Base-by-base conservation (phyloP, 1,140 invertebrate genomes). In the Drosophila sturtevanti region DNA sequence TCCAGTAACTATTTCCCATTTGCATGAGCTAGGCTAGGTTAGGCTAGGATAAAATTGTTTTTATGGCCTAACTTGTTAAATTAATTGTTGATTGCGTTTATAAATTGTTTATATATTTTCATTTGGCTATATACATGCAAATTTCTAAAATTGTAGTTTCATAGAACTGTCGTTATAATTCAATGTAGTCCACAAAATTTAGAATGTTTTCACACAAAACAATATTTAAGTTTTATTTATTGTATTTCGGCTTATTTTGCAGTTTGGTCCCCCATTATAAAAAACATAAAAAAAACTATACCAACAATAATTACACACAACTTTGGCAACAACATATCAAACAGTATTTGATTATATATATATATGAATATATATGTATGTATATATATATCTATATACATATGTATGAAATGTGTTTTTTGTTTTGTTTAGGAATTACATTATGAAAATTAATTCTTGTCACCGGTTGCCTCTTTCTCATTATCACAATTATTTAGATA, bases 181-280 rank as follows among this genome's bases (percentile, higher is more conserved):
- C 21, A 10, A 12, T 21, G 11, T 27, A 12, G 14, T 7, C 52
- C 0, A 31, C n/a, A 31, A 31, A 31, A n/a, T 55, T 55, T 24
- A 9, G 9, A 38, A 59, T 18, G 16, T 64, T 70, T 77, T n/a
- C n/a, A n/a, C 74, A 70, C 74, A 76, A 76, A 76, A 54, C 54
- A 38, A 56, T 35, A 35, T 34, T 31, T 14, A 31, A 9, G n/a
- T 34, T 55, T 31, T 31, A 31, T 55, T 24, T 34, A 31, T 22
- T 76, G 48, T 68, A 63, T 73, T 78, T 59, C 37, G 67, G 66
- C 51, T 63, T 64, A 54, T 31, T 31, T 81, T 63, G 67, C 62
- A 72, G 84, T 89, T 86, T 48, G 82, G 82, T 89, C 82, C 82
- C 82, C 84, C 67, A 62, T 58, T n/a, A 10, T 34, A 67, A 41